phyloP scores from a whole-genome alignment of 2,888 invertebrate species.

The Eupeodes latifasciatus region DNA sequence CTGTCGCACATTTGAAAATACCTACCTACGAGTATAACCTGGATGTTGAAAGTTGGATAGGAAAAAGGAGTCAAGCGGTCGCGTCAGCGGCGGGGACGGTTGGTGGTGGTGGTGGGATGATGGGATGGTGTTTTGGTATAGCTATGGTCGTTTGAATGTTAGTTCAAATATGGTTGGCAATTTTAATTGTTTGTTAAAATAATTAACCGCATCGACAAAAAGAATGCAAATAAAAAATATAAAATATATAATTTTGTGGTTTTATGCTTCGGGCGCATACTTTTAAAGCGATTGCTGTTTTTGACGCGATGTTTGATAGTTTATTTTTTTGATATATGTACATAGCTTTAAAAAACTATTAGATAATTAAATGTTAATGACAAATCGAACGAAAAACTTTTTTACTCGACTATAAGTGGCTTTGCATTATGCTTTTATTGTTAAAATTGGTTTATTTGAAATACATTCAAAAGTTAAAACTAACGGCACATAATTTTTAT shows the following conservation, averaged over 20 bases:
- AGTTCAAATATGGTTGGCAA: conserved; percentile 42
- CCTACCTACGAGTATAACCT: neutral
- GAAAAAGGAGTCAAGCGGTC: too few species aligned
- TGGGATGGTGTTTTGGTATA: neutral
- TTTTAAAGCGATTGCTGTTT: neutral
- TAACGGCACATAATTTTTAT: too few species aligned
- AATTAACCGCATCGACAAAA: conserved; percentile 44
- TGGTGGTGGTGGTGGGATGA: neutral
- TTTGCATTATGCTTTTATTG: too few species aligned
- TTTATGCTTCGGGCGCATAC: conserved; percentile 2
- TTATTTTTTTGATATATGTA: neutral
- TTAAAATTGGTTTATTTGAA: too few species aligned
- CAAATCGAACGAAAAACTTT: too few species aligned
- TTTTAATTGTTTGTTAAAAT: conserved; percentile 68
- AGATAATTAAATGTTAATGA: too few species aligned
- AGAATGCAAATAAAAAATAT: neutral
- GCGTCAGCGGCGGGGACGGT: neutral
- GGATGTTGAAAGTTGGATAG: neutral
- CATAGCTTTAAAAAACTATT: too few species aligned
- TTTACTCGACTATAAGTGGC: too few species aligned
- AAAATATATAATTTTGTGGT: conserved; percentile 16
- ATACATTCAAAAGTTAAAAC: too few species aligned
- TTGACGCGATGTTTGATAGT: neutral
- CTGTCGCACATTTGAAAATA: conserved; percentile 39
- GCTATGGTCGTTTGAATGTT: conserved; percentile 2